Evolutionary conservation across 1,140 invertebrate species (phyloP).

Genomic region (Drosophila chauvacae): DNA sequence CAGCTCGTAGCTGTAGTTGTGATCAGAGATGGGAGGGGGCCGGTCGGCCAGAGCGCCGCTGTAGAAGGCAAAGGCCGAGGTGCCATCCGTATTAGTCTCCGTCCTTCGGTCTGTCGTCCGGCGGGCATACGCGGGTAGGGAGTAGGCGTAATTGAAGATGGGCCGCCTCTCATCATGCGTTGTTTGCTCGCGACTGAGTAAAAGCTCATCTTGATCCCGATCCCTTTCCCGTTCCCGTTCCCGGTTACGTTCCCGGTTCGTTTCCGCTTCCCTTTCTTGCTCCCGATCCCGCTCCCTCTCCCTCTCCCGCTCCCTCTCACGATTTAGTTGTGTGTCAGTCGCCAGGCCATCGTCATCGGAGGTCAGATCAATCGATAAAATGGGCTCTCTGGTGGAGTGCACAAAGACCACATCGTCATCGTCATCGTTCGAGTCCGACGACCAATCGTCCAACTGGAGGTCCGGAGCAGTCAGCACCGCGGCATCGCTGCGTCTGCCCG

Average conservation of each 20-base stretch:
- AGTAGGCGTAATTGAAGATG: slow-evolving; percentile 40
- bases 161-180: slow-evolving; percentile 12
- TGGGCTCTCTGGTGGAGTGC: slow-evolving; percentile 80
- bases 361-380: slow-evolving; percentile 79
- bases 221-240: slow-evolving; percentile 11
- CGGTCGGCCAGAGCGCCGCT: slow-evolving; percentile 66
- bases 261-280: background rate
- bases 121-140: slow-evolving; percentile 19
- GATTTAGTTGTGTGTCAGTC: slow-evolving; percentile 26
- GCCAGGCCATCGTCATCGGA: slow-evolving; percentile 71
- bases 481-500: slow-evolving; percentile 49
- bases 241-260: background rate
- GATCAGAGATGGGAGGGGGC: slow-evolving; percentile 53
- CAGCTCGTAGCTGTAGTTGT: slow-evolving; percentile 70
- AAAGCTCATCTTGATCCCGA: background rate
- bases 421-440: slow-evolving; percentile 87
- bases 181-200: slow-evolving; percentile 3
- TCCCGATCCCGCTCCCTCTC: background rate
- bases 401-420: slow-evolving; percentile 86
- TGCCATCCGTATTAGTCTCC: slow-evolving; percentile 42
- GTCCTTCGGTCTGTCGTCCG: slow-evolving; percentile 20
- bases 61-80: slow-evolving; percentile 67
- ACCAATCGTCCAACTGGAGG: slow-evolving; percentile 90
- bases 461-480: slow-evolving; percentile 90
- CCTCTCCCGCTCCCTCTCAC: slow-evolving; percentile 1